phyloP scores from a whole-genome alignment of 2,888 invertebrate species.

The Leptinotarsa rubiginosa region DNA sequence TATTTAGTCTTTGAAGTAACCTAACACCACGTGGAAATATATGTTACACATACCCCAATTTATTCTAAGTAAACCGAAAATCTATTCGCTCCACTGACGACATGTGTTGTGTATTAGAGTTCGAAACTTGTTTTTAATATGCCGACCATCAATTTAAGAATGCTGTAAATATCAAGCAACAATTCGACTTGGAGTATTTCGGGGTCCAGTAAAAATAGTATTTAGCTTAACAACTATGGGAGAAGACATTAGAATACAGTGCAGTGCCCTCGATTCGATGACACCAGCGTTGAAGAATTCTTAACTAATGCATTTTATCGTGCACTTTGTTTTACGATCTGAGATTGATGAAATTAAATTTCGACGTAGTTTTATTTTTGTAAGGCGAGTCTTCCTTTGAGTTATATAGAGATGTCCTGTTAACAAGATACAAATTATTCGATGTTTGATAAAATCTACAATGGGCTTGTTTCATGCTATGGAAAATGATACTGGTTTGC shows the following conservation, averaged over 20 bases:
- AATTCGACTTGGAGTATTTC: constrained; percentile 26
- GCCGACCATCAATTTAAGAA: constrained; percentile 25
- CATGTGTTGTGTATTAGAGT: constrained; percentile 29
- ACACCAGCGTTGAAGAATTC: not conserved
- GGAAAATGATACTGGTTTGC: too few species aligned
- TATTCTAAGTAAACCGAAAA: constrained; percentile 26
- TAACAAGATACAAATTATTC: too few species aligned
- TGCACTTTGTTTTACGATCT: too few species aligned
- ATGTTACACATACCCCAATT: constrained; percentile 21
- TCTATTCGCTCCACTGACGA: constrained; percentile 23
- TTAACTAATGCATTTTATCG: not conserved
- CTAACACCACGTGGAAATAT: constrained; percentile 2
- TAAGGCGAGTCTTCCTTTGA: not conserved
- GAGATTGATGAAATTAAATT: too few species aligned
- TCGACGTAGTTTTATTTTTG: too few species aligned
- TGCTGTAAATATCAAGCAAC: constrained; percentile 29
- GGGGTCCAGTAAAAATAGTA: constrained; percentile 28
- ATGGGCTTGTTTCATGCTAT: too few species aligned
- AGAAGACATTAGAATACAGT: constrained; percentile 20
- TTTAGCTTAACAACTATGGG: constrained; percentile 10
- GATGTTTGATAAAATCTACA: too few species aligned
- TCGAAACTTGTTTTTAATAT: constrained; percentile 31
- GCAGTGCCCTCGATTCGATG: constrained; percentile 4
- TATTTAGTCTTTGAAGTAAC: constrained; percentile 15
- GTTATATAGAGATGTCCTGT: too few species aligned